A percentile compares a stretch with the other conserved stretches of the same genome.
These are phyloP conservation scores for Leucoraja erinaceus DNA, from an alignment of 2,113 vertebrate species.

Conservation along the genomic window DNA sequence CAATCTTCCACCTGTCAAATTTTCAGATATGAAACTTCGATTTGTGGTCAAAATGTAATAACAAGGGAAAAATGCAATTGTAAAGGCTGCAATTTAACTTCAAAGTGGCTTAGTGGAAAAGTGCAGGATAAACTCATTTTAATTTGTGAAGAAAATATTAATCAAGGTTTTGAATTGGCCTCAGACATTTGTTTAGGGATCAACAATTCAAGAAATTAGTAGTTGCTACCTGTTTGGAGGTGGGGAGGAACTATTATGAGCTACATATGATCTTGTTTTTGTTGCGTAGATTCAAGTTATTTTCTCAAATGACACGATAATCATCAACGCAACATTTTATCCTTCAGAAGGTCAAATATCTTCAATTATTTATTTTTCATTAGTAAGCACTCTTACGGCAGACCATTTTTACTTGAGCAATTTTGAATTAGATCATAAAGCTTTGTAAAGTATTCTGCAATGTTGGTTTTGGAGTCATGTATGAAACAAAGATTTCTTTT, in stretches of 20 bases:
- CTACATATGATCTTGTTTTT: conserved; percentile 3
- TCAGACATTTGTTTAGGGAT: conserved; percentile 44
- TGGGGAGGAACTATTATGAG: conserved; percentile 23
- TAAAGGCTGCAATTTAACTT: not conserved
- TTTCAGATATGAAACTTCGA: not conserved
- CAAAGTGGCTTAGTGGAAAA: not conserved
- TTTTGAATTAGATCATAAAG: not conserved
- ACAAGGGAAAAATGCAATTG: not conserved
- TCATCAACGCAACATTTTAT: conserved; percentile 38
- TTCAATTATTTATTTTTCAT: not conserved
- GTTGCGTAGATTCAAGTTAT: conserved; percentile 38
- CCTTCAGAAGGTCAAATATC: conserved; percentile 51
- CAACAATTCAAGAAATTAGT: conserved; percentile 46
- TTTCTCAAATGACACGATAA: conserved; percentile 49
- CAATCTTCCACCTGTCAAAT: not conserved
- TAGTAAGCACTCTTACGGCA: not conserved
- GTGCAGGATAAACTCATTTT: not conserved
- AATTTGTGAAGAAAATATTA: not conserved
- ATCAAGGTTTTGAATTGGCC: not conserved
- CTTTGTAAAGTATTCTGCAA: not conserved
- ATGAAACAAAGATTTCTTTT: not conserved
- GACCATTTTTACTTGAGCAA: not conserved
- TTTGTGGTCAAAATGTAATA: not conserved
- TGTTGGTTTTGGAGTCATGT: not conserved
- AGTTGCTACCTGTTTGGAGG: conserved; percentile 55